Evolutionary conservation across 2,888 invertebrate genomes (phyloP), one percentile per base, ranked within the genome.

Genomic region (Arctia plantaginis): DNA sequence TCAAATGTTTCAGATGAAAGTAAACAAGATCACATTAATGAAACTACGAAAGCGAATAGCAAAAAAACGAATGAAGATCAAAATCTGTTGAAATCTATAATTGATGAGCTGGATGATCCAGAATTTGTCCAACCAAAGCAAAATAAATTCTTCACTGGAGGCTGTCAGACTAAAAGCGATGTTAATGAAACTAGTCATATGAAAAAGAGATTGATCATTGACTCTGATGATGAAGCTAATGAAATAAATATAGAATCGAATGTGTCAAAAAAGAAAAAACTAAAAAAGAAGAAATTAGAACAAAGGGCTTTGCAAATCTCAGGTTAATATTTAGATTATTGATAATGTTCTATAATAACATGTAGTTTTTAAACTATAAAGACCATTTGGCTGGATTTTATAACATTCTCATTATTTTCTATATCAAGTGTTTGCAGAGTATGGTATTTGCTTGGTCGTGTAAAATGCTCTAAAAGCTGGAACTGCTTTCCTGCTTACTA

Each of bases 221-320:
- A 95, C 77, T 95, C 95, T 30, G 95, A 95, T 85, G 95, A 95
- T 72, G 94, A 94, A 76, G 76, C 66, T 0, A 86, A 85, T 76
- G 90, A 89, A 70, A 78, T 77, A 27, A 80, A 65, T 71, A 69
- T 77, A 62, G 73, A 76, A 51, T 75, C 30, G 23, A 72, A 41
- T 71, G 79, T 75, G 39, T 66, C 79, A 23, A 90, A 85, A 47
- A 92, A 89, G 72, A 96, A 96, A 78, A 96, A 93, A 74, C 62
- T 89, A 0, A 95, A 93, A 74, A 95, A 91, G 83, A 92, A 87
- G 73, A 94, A 90, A 74, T 80, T 83, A 0, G 91, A 94, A 79
- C 84, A 91, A 83, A 92, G 90, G 41, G 94, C 93, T 15, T 80
- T 96, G 47, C 93, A 94, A 77, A 93, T 96, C 79, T 96, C 96